A percentile compares a stretch with the other conserved stretches of the same genome.
Conservation (phyloP, 2,888 invertebrate genomes). For the Cerastoderma edule region DNA sequence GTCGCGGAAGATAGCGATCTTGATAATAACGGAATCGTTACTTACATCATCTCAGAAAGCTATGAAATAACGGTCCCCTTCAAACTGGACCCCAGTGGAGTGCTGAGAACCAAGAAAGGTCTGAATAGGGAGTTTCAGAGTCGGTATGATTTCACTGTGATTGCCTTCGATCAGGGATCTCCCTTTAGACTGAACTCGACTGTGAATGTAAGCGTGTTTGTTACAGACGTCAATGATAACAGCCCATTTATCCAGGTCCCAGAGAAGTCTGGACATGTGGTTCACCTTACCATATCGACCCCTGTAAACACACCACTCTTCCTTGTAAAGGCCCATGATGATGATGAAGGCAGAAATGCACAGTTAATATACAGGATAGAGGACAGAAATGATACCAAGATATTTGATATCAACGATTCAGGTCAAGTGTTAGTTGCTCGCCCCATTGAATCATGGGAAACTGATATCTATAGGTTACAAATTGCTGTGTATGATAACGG, state of each 20-base stretch:
- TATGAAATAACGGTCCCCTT: slow-evolving; percentile 62
- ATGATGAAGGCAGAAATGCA: slow-evolving; percentile 68
- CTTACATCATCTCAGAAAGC: slow-evolving; percentile 55
- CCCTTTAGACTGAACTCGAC: slow-evolving; percentile 62
- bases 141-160: slow-evolving; percentile 71
- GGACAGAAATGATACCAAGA: slow-evolving; percentile 63
- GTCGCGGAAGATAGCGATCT: slow-evolving; percentile 69
- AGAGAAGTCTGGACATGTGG: slow-evolving; percentile 47
- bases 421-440: slow-evolving; percentile 60
- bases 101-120: slow-evolving; percentile 61
- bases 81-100: slow-evolving; percentile 68
- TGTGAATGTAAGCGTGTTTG: slow-evolving; percentile 63
- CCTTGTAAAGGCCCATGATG: slow-evolving; percentile 63
- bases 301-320: slow-evolving; percentile 59
- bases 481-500: slow-evolving; percentile 65
- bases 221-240: slow-evolving; percentile 66
- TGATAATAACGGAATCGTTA: slow-evolving; percentile 71
- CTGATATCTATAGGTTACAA: slow-evolving; percentile 54
- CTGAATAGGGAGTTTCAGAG: slow-evolving; percentile 72
- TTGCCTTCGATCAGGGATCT: slow-evolving; percentile 75
- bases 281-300: slow-evolving; percentile 49
- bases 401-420: slow-evolving; percentile 61
- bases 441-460: slow-evolving; percentile 49
- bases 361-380: slow-evolving; percentile 64
- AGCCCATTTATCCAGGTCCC: slow-evolving; percentile 72